phyloP scores from a whole-genome alignment of 2,113 vertebrate genomes.

The Pycnonotus jocosus region DNA sequence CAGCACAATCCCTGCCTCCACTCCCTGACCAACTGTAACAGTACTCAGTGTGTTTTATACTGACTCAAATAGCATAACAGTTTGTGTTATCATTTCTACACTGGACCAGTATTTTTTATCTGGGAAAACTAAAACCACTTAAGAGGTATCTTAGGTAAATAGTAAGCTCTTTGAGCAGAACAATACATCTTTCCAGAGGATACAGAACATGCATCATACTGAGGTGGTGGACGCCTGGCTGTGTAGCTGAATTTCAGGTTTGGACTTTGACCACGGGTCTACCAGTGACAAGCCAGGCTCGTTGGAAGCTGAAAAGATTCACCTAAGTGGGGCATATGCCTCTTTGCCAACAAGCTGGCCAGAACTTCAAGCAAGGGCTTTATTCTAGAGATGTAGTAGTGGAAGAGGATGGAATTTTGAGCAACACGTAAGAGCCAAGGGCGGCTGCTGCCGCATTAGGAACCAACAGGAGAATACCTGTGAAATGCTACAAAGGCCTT shows the following conservation, averaged over 20 bases:
- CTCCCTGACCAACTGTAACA: accelerated
- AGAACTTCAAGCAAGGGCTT: neutral
- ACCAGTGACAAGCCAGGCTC: neutral
- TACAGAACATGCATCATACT: neutral
- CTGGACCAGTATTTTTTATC: neutral
- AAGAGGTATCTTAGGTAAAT: neutral
- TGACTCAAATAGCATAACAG: neutral
- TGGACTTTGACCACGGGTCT: neutral
- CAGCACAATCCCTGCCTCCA: neutral
- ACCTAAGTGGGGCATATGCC: neutral
- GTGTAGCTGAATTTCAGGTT: neutral
- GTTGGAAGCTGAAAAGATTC: neutral
- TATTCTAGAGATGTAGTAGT: neutral
- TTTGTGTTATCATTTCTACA: neutral
- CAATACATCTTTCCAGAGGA: neutral
- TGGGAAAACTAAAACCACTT: neutral
- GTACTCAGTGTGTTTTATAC: neutral
- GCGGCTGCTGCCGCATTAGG: neutral
- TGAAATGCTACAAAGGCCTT: neutral
- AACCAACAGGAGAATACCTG: neutral
- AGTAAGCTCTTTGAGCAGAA: neutral
- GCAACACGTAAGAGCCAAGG: neutral
- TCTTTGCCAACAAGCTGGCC: neutral
- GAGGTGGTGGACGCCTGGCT: neutral
- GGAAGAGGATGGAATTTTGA: neutral